phyloP scores from a whole-genome alignment of 2,888 invertebrate species.

The Hetaerina titia region DNA sequence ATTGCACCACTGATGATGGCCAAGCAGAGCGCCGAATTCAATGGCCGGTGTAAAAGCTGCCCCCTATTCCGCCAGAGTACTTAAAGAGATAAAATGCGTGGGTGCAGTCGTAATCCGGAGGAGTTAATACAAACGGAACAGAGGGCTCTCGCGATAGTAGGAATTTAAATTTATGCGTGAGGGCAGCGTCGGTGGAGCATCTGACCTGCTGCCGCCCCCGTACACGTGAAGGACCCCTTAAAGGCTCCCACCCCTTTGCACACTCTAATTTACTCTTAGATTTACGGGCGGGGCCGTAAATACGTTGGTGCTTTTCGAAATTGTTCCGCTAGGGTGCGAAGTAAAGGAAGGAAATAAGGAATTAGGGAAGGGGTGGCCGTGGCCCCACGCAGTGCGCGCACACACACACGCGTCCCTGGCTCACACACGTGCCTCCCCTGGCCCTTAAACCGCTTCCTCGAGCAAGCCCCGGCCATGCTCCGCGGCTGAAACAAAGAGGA shows the following conservation, averaged over 20 bases:
- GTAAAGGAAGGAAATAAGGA: background rate
- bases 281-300: background rate
- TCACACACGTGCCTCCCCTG: too few species aligned
- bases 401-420: too few species aligned
- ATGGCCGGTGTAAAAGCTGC: background rate
- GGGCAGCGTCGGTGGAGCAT: background rate
- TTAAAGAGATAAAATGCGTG: background rate
- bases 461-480: too few species aligned
- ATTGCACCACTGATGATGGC: background rate
- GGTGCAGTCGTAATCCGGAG: conserved; percentile 26
- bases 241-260: background rate
- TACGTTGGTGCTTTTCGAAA: background rate
- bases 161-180: conserved; percentile 29
- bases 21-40: background rate
- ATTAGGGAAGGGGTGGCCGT: background rate
- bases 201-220: background rate
- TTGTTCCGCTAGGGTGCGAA: background rate
- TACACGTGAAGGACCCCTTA: background rate
- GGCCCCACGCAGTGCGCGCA: background rate
- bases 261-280: background rate
- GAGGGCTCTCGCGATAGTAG: background rate
- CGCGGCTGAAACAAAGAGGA: background rate
- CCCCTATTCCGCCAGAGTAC: background rate
- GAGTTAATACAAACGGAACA: background rate
- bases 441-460: background rate